A percentile compares a stretch with the other conserved stretches of the same genome.
These are phyloP conservation scores for Diplogasteroides magnus DNA, from an alignment of 1,140 invertebrate species.

Conservation along the genomic window DNA sequence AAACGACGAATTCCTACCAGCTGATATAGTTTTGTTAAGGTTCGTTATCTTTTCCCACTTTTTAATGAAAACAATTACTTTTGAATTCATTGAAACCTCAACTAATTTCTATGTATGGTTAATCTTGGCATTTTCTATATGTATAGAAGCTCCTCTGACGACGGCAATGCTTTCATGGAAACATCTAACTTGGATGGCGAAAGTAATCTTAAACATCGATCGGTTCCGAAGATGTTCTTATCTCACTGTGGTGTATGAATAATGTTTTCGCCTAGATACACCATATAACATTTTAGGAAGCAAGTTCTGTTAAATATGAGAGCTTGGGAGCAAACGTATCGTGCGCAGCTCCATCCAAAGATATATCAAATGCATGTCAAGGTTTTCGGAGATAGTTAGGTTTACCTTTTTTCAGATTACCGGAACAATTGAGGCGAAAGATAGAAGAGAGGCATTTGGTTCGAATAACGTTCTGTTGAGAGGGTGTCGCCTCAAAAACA, in stretches of 20 bases:
- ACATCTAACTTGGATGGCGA: slow-evolving; percentile 61
- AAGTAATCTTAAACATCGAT: slow-evolving; percentile 59
- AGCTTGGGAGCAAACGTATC: no score
- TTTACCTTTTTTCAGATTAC: slow-evolving; percentile 90
- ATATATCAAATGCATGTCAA: no score
- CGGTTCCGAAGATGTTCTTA: slow-evolving; percentile 66
- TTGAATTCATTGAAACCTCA: no score
- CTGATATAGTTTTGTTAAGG: slow-evolving; percentile 81
- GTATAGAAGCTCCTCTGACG: slow-evolving; percentile 56
- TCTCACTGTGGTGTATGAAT: slow-evolving; percentile 69
- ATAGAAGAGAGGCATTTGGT: slow-evolving; percentile 73
- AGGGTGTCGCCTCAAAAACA: slow-evolving; percentile 88
- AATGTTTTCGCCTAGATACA: slow-evolving; percentile 75
- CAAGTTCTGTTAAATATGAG: no score
- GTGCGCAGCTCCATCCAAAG: no score
- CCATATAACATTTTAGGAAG: no score
- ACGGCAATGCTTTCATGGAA: slow-evolving; percentile 58
- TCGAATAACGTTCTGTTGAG: slow-evolving; percentile 87
- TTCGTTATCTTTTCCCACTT: no score
- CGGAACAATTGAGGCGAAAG: slow-evolving; percentile 75
- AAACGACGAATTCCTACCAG: slow-evolving; percentile 91
- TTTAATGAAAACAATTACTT: no score
- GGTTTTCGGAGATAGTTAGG: no score
- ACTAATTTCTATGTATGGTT: no score
- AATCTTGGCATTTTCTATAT: no score